Percentiles rank a stretch among this genome's conserved stretches.
These are phyloP conservation scores for Orthosia incerta DNA, from an alignment of 2,888 invertebrate genomes.

Conservation along the genomic window DNA sequence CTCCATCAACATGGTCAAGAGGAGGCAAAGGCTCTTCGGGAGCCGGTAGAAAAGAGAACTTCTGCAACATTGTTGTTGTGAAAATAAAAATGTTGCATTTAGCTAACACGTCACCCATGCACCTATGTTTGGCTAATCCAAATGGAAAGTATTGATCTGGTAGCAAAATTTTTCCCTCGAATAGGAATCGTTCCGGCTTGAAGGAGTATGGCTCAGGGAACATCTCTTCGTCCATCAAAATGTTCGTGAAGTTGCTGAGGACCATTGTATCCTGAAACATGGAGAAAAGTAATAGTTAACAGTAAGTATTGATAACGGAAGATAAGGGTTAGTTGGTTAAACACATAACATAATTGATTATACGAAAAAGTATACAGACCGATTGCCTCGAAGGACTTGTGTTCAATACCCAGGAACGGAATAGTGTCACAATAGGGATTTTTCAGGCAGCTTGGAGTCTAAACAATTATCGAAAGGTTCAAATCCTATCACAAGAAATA, in stretches of 20 bases:
- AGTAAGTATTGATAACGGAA: background rate
- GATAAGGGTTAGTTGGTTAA: background rate
- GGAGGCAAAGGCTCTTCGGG: constrained; percentile 93
- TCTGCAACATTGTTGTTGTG: constrained; percentile 93
- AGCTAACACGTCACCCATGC: constrained; percentile 94
- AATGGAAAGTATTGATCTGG: constrained; percentile 95
- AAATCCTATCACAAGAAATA: background rate
- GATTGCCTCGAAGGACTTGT: background rate
- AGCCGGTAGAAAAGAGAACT: constrained; percentile 92
- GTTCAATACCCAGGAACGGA: background rate
- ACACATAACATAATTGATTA: no score
- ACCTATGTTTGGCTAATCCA: constrained; percentile 94
- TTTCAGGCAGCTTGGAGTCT: background rate
- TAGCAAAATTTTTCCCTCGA: constrained; percentile 91
- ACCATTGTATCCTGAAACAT: constrained; percentile 94
- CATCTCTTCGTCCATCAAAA: constrained; percentile 92
- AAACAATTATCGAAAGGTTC: background rate
- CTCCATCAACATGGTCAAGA: constrained; percentile 93
- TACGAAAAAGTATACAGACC: background rate
- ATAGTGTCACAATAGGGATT: background rate
- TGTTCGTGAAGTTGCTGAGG: constrained; percentile 93
- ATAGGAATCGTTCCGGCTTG: constrained; percentile 94
- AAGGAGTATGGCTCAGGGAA: constrained; percentile 94
- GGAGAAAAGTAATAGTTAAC: background rate
- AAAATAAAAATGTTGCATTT: constrained; percentile 95